These are phyloP conservation scores for Harpagoxenus sublaevis DNA, from an alignment of 2,888 invertebrate genomes.

Conservation along the genomic window DNA sequence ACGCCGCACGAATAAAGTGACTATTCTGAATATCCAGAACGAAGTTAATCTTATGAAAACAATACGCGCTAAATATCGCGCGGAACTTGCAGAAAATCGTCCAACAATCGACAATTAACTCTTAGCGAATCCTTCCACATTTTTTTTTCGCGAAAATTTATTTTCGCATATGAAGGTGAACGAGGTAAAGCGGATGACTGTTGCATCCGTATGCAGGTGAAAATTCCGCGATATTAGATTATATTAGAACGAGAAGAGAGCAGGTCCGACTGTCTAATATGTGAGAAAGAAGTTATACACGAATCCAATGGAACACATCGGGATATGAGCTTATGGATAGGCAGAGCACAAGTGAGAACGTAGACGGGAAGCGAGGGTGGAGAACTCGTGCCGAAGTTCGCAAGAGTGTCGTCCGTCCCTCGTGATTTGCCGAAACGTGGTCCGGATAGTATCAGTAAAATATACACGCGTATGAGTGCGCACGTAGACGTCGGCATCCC, in stretches of 20 bases:
- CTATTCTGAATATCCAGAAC: conserved; percentile 20
- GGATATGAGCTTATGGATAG: conserved; percentile 3
- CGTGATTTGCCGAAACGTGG: conserved; percentile 73
- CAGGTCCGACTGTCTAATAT: conserved; percentile 7
- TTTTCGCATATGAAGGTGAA: not conserved
- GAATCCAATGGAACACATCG: conserved; percentile 4
- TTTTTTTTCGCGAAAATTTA: not conserved
- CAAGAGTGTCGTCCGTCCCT: conserved; percentile 76
- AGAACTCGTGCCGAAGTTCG: conserved; percentile 75
- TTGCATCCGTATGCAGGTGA: not conserved
- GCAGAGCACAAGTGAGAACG: not conserved
- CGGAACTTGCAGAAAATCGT: not conserved
- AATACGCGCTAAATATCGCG: conserved; percentile 36
- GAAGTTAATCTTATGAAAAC: conserved; percentile 18
- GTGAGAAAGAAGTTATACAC: conserved; percentile 30
- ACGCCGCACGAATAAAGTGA: conserved; percentile 24
- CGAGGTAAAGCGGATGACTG: not conserved
- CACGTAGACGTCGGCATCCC: conserved; percentile 40
- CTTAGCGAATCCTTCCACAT: not conserved
- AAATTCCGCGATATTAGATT: not conserved
- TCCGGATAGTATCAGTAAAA: conserved; percentile 56
- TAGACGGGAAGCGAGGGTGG: conserved; percentile 57
- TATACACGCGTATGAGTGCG: conserved; percentile 62
- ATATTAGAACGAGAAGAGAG: conserved; percentile 1
- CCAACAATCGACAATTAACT: conserved; percentile 2